Percentiles rank a stretch among this genome's conserved stretches.
Evolutionary conservation across 2,797 vertebrate species (phyloP).

Genomic region (Syndactyla subalaris): DNA sequence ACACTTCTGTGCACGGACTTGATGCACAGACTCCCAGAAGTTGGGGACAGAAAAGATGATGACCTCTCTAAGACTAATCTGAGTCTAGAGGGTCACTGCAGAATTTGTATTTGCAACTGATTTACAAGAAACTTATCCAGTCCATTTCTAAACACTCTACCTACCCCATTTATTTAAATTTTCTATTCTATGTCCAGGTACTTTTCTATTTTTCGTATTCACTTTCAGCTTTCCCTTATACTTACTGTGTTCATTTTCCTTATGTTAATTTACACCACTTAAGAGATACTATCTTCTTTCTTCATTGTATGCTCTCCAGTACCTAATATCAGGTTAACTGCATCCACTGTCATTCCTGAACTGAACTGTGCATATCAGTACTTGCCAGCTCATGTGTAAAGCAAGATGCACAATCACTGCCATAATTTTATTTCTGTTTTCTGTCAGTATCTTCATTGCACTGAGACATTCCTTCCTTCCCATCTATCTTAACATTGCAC

Average conservation of each 20-base stretch:
- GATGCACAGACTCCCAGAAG: background rate
- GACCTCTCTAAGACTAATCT: background rate
- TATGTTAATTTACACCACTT: background rate
- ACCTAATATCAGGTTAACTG: background rate
- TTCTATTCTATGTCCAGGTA: background rate
- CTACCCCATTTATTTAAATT: background rate
- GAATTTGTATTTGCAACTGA: background rate
- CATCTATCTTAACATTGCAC: background rate
- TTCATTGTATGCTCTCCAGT: background rate
- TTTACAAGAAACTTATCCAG: background rate
- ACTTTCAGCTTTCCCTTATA: background rate
- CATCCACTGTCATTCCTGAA: background rate
- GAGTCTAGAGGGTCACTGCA: background rate
- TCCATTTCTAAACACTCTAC: background rate
- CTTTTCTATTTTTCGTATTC: background rate
- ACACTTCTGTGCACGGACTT: background rate
- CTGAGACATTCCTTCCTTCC: background rate
- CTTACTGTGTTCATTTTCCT: background rate
- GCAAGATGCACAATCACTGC: background rate
- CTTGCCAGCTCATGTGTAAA: background rate
- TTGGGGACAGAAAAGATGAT: background rate
- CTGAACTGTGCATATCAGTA: background rate
- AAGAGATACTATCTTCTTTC: background rate
- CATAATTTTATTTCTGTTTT: constrained; percentile 8
- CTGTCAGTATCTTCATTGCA: background rate